Evolutionary conservation across 2,113 vertebrate genomes (phyloP).

Genomic region (Thamnaconus septentrionalis): DNA sequence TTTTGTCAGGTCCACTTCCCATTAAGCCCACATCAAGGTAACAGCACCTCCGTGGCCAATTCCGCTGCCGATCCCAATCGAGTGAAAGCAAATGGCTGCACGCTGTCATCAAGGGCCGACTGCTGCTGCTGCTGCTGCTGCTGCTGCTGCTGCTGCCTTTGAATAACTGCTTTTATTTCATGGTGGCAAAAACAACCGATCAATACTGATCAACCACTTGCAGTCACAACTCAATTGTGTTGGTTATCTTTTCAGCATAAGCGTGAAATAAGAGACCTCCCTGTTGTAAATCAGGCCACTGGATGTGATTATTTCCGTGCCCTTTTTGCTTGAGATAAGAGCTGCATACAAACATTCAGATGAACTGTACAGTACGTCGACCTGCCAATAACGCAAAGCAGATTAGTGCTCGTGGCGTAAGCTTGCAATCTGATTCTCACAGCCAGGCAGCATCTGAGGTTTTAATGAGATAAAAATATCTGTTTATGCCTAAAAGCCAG

Average conservation of each 20-base stretch:
- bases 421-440: constrained; percentile 20
- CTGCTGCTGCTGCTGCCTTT: neutral
- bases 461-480: constrained; percentile 29
- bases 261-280: constrained; percentile 3
- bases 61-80: neutral
- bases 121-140: too few species aligned
- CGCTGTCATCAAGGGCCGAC: neutral
- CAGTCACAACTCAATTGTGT: neutral
- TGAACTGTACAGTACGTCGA: neutral
- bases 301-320: constrained; percentile 14
- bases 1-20: constrained; percentile 3
- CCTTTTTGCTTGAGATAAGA: neutral
- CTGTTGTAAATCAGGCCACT: neutral
- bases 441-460: constrained; percentile 11
- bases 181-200: neutral
- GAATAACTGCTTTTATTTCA: constrained; percentile 1
- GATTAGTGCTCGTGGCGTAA: constrained; percentile 6
- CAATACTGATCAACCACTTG: neutral
- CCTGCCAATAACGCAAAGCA: constrained; percentile 13
- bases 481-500: constrained; percentile 28
- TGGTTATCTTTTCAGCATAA: neutral
- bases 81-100: neutral
- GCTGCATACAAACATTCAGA: constrained; percentile 2
- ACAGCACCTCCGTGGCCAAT: too few species aligned
- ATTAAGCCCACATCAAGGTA: neutral